Conservation (phyloP, 2,113 vertebrate species). For the Apus apus region DNA sequence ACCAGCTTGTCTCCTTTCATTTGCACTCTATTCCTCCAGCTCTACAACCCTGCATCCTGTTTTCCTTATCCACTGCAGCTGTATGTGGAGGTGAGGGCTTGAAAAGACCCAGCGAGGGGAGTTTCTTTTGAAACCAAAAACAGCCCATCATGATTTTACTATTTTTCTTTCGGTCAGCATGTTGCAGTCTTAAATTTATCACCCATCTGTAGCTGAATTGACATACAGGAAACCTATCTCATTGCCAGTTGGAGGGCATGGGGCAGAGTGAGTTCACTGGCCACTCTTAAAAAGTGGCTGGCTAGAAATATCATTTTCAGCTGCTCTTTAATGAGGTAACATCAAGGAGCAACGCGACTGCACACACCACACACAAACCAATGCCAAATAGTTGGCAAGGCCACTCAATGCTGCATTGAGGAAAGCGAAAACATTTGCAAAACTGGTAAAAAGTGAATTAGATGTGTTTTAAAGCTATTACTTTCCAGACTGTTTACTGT, state of each 20-base stretch:
- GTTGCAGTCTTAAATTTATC: conserved; percentile 9
- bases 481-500: conserved; percentile 36
- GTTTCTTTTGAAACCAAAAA: conserved; percentile 42
- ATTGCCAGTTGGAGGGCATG: not conserved
- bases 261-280: not conserved
- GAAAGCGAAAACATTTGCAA: conserved; percentile 12
- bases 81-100: not conserved
- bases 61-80: conserved; percentile 53
- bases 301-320: conserved; percentile 61
- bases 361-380: not conserved
- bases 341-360: conserved; percentile 34
- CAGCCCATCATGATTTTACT: not conserved
- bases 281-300: not conserved
- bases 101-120: not conserved
- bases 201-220: not conserved
- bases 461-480: conserved; percentile 25
- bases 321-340: conserved; percentile 63
- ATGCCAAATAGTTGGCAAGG: not conserved
- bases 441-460: not conserved
- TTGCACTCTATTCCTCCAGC: not conserved
- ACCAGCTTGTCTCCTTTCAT: conserved; percentile 43
- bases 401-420: not conserved
- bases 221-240: not conserved
- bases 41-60: conserved; percentile 36
- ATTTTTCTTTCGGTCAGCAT: not conserved